Percentiles rank a stretch among this genome's conserved stretches.
Evolutionary conservation across 2,113 vertebrate genomes (phyloP).

Genomic region (Morone saxatilis): DNA sequence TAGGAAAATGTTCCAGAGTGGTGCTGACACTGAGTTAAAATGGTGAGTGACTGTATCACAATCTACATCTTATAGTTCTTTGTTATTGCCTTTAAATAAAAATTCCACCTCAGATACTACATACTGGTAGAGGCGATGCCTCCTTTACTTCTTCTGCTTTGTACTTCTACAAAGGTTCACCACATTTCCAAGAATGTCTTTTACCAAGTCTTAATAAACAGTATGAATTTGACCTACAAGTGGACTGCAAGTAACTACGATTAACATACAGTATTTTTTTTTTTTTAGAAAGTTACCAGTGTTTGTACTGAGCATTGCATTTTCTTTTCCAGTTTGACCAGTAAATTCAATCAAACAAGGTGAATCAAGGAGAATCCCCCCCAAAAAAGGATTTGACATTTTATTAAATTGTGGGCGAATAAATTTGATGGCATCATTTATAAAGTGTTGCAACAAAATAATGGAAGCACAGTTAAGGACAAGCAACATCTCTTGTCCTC

Average conservation of each 20-base stretch:
- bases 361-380: background rate
- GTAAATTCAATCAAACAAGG: background rate
- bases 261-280: background rate
- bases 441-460: background rate
- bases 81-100: background rate
- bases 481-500: background rate
- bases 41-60: background rate
- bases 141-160: background rate
- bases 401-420: background rate
- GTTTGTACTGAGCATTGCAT: background rate
- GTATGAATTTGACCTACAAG: background rate
- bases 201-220: background rate
- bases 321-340: background rate
- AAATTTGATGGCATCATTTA: background rate
- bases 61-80: background rate
- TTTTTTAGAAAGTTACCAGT: background rate
- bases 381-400: background rate
- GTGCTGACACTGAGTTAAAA: background rate
- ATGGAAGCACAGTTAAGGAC: background rate
- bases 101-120: too few relatives aligned
- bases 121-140: background rate
- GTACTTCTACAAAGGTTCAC: background rate
- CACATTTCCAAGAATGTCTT: background rate
- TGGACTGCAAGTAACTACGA: too few relatives aligned
- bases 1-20: background rate